phyloP scores from a whole-genome alignment of 2,113 vertebrate species.

The Petromus typicus region DNA sequence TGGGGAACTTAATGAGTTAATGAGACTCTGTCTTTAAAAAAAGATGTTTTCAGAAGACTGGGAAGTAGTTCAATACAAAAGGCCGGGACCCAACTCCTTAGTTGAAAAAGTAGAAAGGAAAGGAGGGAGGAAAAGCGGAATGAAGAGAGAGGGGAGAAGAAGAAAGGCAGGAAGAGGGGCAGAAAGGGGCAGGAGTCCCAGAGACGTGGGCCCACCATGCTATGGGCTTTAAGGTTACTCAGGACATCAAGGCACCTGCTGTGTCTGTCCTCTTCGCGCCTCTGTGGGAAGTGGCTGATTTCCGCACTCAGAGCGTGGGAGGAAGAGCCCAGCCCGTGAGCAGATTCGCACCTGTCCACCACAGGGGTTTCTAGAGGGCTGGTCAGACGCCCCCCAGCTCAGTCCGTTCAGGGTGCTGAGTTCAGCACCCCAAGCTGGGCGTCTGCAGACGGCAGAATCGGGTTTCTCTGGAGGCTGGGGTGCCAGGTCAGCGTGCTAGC shows the following conservation, averaged over 20 bases:
- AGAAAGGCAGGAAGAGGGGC: not conserved
- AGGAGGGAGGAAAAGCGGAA: too few relatives aligned
- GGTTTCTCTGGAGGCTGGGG: not conserved
- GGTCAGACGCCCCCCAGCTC: not conserved
- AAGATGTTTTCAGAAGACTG: not conserved
- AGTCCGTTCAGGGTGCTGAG: not conserved
- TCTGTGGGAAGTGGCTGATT: not conserved
- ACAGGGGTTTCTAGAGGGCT: not conserved
- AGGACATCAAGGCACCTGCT: fast-evolving
- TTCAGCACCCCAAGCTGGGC: not conserved
- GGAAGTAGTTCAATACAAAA: not conserved
- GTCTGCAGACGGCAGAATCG: not conserved
- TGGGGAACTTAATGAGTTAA: not conserved
- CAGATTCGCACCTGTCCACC: not conserved
- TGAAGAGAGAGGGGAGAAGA: not conserved
- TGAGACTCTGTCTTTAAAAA: not conserved
- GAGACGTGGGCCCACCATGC: not conserved
- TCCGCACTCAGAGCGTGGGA: not conserved
- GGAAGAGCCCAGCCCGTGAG: not conserved
- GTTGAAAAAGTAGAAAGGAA: not conserved
- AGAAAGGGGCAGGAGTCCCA: not conserved
- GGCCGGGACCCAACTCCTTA: not conserved
- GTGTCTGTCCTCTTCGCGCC: not conserved
- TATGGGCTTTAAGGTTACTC: not conserved
- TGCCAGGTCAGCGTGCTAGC: not conserved